Evolutionary conservation across 2,113 vertebrate species (phyloP).

Genomic region (Catharus bicknelli): DNA sequence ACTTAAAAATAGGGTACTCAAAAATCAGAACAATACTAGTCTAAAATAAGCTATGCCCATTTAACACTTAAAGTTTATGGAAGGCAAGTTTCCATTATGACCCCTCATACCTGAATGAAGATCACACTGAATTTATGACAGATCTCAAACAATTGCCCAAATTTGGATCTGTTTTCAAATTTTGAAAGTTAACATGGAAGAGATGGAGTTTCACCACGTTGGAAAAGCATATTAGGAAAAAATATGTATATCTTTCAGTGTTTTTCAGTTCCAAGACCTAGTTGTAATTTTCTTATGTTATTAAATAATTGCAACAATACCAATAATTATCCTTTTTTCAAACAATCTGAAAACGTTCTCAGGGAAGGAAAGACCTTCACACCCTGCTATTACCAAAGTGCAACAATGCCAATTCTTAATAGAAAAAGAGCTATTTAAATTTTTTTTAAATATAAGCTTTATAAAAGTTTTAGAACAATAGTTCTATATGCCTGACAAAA

Average conservation of each 20-base stretch:
- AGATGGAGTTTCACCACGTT: not conserved
- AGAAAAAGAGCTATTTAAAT: not conserved
- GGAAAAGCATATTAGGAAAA: not conserved
- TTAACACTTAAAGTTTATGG: not conserved
- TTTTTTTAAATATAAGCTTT: not conserved
- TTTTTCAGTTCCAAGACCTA: not conserved
- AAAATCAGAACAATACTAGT: not conserved
- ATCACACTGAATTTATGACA: not conserved
- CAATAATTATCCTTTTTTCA: not conserved
- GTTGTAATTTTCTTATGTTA: not conserved
- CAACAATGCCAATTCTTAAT: not conserved
- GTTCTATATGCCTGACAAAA: not conserved
- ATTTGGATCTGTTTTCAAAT: not conserved
- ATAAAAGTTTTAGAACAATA: not conserved
- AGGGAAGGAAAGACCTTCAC: not conserved
- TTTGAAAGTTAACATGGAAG: not conserved
- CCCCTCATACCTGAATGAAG: not conserved
- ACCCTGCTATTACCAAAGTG: not conserved
- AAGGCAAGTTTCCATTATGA: not conserved
- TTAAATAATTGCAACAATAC: not conserved
- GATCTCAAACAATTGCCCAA: not conserved
- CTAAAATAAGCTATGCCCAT: not conserved
- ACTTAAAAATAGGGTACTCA: not conserved
- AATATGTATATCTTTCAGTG: fast-evolving
- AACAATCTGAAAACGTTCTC: not conserved